Evolutionary conservation across 2,113 vertebrate species (phyloP).

Genomic region (Tachycineta bicolor): DNA sequence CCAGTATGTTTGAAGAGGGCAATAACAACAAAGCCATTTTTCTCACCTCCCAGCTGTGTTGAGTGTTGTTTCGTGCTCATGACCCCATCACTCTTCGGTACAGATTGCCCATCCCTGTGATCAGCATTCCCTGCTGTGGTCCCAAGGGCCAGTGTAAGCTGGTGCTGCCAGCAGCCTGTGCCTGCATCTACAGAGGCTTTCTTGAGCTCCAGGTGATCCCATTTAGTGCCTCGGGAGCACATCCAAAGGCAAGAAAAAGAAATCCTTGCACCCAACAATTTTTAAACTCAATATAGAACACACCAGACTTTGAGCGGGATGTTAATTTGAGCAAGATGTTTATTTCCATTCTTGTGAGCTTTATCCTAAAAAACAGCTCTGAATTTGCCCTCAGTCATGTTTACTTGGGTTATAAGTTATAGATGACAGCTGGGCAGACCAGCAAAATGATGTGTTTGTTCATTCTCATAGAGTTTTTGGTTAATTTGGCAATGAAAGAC

Average conservation of each 20-base stretch:
- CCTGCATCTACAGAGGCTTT: background rate
- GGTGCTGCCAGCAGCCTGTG: background rate
- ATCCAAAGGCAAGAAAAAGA: background rate
- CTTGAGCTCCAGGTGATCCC: background rate
- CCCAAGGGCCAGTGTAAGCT: fast-evolving
- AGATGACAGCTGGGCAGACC: background rate
- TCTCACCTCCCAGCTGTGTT: background rate
- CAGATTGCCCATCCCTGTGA: fast-evolving
- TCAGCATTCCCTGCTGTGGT: background rate
- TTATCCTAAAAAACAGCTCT: background rate
- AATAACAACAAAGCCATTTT: background rate
- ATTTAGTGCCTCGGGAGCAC: background rate
- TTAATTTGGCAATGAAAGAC: background rate
- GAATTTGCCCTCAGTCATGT: background rate
- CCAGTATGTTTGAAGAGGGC: background rate
- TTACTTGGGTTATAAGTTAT: background rate
- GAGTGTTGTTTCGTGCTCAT: background rate
- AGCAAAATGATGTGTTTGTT: background rate
- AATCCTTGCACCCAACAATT: background rate
- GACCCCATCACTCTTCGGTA: background rate
- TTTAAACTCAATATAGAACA: background rate
- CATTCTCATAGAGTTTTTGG: background rate
- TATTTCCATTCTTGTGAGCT: background rate
- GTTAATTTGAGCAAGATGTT: background rate
- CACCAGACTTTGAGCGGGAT: background rate